A percentile compares a stretch with the other conserved stretches of the same genome.
Conservation (phyloP, 2,888 invertebrate species). For the Apodemia duryi region DNA sequence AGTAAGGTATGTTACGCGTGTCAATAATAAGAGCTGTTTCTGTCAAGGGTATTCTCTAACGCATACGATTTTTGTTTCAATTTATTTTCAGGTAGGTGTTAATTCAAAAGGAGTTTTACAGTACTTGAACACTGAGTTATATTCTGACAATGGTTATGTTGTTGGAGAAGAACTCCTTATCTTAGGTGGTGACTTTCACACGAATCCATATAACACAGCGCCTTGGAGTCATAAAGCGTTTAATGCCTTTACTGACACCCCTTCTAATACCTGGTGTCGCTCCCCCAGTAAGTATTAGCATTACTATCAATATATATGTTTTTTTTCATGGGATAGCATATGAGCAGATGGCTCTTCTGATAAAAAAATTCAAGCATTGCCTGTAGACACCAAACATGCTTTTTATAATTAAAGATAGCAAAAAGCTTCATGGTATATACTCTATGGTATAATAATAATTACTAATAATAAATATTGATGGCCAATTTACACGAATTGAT, state of each 20-base stretch:
- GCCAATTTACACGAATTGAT: too few species aligned
- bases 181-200: constrained; percentile 28
- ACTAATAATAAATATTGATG: too few species aligned
- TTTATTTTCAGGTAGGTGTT: constrained; percentile 51
- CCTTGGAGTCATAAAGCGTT: constrained; percentile 38
- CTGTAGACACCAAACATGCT: too few species aligned
- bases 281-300: constrained; percentile 37
- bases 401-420: too few species aligned
- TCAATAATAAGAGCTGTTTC: too few species aligned
- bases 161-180: constrained; percentile 65
- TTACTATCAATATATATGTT: not conserved
- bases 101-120: constrained; percentile 81
- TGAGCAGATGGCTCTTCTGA: not conserved
- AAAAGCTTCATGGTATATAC: too few species aligned
- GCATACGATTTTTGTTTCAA: too few species aligned
- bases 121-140: constrained; percentile 70
- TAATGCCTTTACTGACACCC: constrained; percentile 44
- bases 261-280: constrained; percentile 40
- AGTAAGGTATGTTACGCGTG: too few species aligned
- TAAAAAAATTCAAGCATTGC: too few species aligned
- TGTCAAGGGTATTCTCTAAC: too few species aligned
- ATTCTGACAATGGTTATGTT: constrained; percentile 67
- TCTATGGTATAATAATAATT: too few species aligned
- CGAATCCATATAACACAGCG: constrained; percentile 74
- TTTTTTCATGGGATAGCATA: too few species aligned